Evolutionary conservation across 2,888 invertebrate species (phyloP), one percentile per base, ranked within the genome.

Genomic region (Dicranocentrus wangi): DNA sequence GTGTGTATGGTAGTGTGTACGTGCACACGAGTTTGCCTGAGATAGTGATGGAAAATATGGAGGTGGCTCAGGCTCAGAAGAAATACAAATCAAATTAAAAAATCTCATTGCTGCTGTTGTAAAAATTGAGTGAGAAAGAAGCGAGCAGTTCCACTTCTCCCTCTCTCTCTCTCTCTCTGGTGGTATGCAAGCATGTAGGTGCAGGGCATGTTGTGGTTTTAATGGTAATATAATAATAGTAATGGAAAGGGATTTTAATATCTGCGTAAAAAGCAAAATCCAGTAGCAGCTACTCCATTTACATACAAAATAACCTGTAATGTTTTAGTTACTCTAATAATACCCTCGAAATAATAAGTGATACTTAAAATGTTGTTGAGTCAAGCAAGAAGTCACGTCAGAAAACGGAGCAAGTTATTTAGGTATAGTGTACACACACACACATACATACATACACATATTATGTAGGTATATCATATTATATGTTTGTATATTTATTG

Each of bases 231-330:
- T 60, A 25, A 63, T 66, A 55, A 75, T 76, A 19, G 3, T 39
- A 55, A 39, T 70, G 42, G 19, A 17, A 65, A 2, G 23, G 27
- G 17, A 39, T 61, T 27, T 51, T 39, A 13, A 21, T 63, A 25
- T 17, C 25, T 63, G 65, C 72, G 65, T 73, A 73, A 63, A 70
- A 78, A 70, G 58, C 63, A 71, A 79, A 79, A 79, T 79, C 79
- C 79, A 79, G 79, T 79, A 79, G 79, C 79, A 58, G 79, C 72
- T 79, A 79, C 68, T 72, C 72, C 79, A 79, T 79, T 79, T 79
- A 79, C 79, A 79, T 79, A 79, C 65, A 66, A 79, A 79, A 79
- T 79, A 79, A 55, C 72, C 79, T 71, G 71, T 79, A 71, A 47
- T 79, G 65, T 70, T 70, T 78, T 78, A 68, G 72, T 79, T 79